Evolutionary conservation across 2,113 vertebrate species (phyloP).

Genomic region (Sitta europaea): DNA sequence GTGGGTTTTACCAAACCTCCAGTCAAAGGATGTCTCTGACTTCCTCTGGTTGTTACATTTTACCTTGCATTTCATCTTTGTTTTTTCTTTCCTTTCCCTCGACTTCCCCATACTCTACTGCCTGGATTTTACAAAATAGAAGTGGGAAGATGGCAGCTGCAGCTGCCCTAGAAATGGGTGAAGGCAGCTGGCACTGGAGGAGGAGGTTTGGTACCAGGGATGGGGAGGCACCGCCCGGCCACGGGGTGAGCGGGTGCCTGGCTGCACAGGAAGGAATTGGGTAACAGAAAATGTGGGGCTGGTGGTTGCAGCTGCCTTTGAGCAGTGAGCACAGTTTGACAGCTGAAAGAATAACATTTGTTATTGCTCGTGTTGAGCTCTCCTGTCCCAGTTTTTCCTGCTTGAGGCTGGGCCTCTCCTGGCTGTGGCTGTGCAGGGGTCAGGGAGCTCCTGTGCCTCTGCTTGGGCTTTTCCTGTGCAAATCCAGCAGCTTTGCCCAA

Average conservation of each 20-base stretch:
- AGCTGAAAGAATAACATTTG: not conserved
- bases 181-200: not conserved
- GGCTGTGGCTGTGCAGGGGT: rapidly evolving
- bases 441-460: not conserved
- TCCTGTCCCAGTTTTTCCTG: not conserved
- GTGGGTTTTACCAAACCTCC: not conserved
- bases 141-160: not conserved
- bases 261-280: not conserved
- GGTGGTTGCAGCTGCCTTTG: not conserved
- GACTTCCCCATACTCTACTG: not conserved
- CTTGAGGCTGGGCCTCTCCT: rapidly evolving
- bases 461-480: not conserved
- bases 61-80: not conserved
- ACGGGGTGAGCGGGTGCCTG: rapidly evolving
- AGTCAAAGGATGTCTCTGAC: not conserved
- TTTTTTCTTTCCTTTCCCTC: not conserved
- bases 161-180: not conserved
- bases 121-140: not conserved
- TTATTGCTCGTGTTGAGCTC: not conserved
- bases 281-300: not conserved
- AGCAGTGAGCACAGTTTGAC: not conserved
- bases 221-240: not conserved
- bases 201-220: not conserved
- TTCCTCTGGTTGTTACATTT: not conserved
- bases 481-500: not conserved